Evolutionary conservation across 2,797 vertebrate species (phyloP), one percentile per base, ranked within the genome.

Genomic region (Chromis chromis): DNA sequence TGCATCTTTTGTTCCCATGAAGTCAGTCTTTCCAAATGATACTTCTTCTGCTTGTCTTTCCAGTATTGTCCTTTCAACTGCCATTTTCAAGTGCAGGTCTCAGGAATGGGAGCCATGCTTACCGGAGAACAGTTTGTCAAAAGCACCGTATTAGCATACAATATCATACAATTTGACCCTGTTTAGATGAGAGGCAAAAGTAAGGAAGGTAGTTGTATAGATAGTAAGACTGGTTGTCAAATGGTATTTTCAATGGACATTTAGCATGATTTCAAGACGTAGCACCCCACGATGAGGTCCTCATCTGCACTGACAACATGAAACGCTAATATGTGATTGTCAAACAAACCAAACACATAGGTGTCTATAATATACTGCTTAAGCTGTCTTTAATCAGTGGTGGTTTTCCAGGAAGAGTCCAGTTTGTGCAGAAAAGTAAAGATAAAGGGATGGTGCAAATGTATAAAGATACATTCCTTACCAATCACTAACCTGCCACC

Each of bases 261-360:
- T 68, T 52, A 76, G n/a, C 27, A 10, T 2, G 6, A 49, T 12
- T 33, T 64, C 11, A 69, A 72, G 27, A 4, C 3, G 27, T 17
- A 49, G 48, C 53, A 66, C 17, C 70, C 27, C 39, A 22, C 24
- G 28, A 19, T 46, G 19, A 80, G 54, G 25, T 53, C 63, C 52
- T 65, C 58, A 42, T n/a, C 48, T 63, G 63, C 10, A n/a, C 24
- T 36, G 22, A 79, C 56, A 68, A 75, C 58, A 75, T 31, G 13
- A 78, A 48, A 81, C 75, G 65, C 44, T 62, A 54, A 79, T 25
- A 65, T 46, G 6, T 79, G 88, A 88, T 86, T 86, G 86, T 86
- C 86, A 54, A 64, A 78, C 50, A 52, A 76, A 60, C 33, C 62
- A 50, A 79, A 72, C 65, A 46, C 56, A 71, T 59, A 16, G 49